phyloP scores from a whole-genome alignment of 2,113 vertebrate species.

The Gobius niger region DNA sequence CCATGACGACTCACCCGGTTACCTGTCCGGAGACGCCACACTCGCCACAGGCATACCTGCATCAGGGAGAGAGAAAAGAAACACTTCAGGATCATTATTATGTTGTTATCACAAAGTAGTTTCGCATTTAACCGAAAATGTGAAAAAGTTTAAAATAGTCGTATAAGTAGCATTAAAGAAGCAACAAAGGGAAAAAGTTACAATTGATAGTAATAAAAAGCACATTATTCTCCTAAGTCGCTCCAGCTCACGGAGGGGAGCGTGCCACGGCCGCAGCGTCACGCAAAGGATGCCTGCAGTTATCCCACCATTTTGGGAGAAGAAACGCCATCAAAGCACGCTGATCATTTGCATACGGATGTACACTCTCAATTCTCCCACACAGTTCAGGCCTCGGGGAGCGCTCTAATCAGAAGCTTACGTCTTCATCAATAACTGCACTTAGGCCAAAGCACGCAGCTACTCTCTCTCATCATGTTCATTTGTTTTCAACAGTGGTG shows the following conservation, averaged over 20 bases:
- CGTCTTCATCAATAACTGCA: conserved; percentile 33
- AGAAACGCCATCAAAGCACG: conserved; percentile 8
- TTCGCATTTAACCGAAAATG: no score
- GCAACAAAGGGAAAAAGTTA: no score
- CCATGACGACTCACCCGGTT: conserved; percentile 78
- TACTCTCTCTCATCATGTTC: conserved; percentile 28
- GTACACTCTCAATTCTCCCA: conserved; percentile 2
- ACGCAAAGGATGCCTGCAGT: no score
- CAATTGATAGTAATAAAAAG: no score
- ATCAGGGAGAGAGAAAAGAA: conserved; percentile 8
- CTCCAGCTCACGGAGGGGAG: no score
- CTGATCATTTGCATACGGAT: conserved; percentile 7
- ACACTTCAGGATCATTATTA: conserved; percentile 3
- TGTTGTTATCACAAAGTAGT: no score
- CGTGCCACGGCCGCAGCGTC: no score
- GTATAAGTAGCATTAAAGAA: no score
- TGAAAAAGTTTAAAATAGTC: no score
- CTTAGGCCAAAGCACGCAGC: conserved; percentile 30
- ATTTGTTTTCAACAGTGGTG: conserved; percentile 36
- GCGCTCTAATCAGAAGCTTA: conserved; percentile 16
- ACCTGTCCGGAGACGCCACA: conserved; percentile 70
- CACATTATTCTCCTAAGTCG: no score
- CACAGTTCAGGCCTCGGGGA: conserved; percentile 10
- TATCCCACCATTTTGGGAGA: no score
- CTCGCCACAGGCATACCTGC: conserved; percentile 76